These are phyloP conservation scores for Bombycilla garrulus DNA, from an alignment of 2,113 vertebrate genomes.

Conservation along the genomic window DNA sequence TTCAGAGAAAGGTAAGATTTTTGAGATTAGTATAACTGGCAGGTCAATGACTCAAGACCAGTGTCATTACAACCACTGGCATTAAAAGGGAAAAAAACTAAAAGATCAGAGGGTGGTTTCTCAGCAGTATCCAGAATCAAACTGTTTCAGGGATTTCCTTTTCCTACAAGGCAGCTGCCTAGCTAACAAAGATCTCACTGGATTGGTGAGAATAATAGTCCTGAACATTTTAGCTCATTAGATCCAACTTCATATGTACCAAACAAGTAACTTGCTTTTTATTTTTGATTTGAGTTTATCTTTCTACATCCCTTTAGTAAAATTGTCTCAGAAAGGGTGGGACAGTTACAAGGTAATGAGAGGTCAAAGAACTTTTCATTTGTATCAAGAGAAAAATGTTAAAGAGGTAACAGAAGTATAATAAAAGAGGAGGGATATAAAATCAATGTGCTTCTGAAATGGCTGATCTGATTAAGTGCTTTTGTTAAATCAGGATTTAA, in stretches of 20 bases:
- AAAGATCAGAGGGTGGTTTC: neutral
- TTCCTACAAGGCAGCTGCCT: neutral
- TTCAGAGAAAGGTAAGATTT: neutral
- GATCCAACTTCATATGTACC: neutral
- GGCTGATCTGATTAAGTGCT: constrained; percentile 49
- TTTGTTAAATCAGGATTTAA: constrained; percentile 55
- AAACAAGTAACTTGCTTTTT: neutral
- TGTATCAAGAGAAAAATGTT: neutral
- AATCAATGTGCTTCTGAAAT: constrained; percentile 64
- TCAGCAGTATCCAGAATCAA: neutral
- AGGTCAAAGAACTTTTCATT: neutral
- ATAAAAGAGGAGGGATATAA: constrained; percentile 53
- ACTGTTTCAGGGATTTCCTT: neutral
- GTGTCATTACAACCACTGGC: fast-evolving
- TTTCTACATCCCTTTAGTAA: neutral
- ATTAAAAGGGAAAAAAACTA: neutral
- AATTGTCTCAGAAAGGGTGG: neutral
- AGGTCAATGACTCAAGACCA: neutral
- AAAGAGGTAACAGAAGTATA: constrained; percentile 1
- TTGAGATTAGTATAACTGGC: neutral
- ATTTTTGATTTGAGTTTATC: neutral
- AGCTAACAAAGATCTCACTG: neutral
- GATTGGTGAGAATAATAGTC: neutral
- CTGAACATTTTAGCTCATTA: neutral
- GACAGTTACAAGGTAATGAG: neutral